Evolutionary conservation across 1,140 invertebrate genomes (phyloP).

Genomic region (Halyomorpha halys): DNA sequence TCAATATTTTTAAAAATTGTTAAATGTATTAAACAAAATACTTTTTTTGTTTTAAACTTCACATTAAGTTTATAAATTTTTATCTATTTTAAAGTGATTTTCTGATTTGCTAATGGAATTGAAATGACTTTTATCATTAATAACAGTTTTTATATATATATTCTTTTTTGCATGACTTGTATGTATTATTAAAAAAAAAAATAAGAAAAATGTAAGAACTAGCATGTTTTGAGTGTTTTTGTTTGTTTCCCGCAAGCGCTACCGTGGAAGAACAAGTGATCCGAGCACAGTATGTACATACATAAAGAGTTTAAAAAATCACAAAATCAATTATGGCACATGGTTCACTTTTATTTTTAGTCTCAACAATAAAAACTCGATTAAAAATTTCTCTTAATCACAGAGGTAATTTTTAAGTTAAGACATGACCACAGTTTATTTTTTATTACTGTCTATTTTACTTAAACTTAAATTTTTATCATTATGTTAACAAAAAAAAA

Average conservation of each 20-base stretch:
- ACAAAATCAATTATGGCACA: too few relatives aligned
- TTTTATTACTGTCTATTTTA: too few relatives aligned
- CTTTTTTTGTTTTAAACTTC: not conserved
- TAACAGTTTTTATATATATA: not conserved
- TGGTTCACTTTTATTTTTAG: too few relatives aligned
- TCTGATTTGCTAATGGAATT: not conserved
- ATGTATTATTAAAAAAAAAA: not conserved
- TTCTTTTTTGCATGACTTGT: slow-evolving; percentile 14
- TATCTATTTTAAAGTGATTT: not conserved
- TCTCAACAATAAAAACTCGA: too few relatives aligned
- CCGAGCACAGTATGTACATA: slow-evolving; percentile 33
- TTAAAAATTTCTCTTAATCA: too few relatives aligned
- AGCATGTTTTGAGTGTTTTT: slow-evolving; percentile 33
- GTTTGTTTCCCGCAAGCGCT: slow-evolving; percentile 32
- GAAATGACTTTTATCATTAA: too few relatives aligned
- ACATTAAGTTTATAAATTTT: not conserved
- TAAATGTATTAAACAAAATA: too few relatives aligned
- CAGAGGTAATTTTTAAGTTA: too few relatives aligned
- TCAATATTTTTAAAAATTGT: too few relatives aligned
- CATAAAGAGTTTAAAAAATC: not conserved
- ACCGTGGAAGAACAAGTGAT: slow-evolving; percentile 27
- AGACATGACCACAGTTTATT: too few relatives aligned
- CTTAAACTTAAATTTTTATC: too few relatives aligned
- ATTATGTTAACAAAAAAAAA: too few relatives aligned
- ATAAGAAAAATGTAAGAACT: not conserved